phyloP scores from a whole-genome alignment of 2,113 vertebrate species.

The Megaceryle torquata region DNA sequence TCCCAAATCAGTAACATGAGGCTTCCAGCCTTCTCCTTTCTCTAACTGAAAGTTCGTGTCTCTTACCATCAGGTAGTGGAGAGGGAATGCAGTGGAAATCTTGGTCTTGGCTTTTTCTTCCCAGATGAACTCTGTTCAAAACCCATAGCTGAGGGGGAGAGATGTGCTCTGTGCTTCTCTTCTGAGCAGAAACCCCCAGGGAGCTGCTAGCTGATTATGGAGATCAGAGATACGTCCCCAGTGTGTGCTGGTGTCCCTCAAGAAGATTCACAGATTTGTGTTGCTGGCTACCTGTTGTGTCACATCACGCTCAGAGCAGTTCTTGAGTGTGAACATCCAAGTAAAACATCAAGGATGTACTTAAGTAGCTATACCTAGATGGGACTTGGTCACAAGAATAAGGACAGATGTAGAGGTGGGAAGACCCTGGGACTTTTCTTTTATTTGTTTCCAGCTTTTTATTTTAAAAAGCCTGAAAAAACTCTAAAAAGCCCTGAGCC shows the following conservation, averaged over 20 bases:
- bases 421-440: not conserved
- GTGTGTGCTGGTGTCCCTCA: not conserved
- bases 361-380: not conserved
- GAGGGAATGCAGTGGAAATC: not conserved
- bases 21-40: not conserved
- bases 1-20: not conserved
- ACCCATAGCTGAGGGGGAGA: not conserved
- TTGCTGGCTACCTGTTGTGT: not conserved
- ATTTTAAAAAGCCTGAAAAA: not conserved
- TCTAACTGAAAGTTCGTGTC: not conserved
- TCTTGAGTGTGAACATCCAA: not conserved
- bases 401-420: not conserved
- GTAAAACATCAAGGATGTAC: not conserved
- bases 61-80: not conserved
- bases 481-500: not conserved
- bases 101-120: not conserved
- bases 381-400: not conserved
- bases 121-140: not conserved
- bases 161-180: not conserved
- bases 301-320: fast-evolving
- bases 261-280: not conserved
- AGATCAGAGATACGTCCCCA: not conserved
- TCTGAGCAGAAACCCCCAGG: not conserved
- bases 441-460: not conserved
- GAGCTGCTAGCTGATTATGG: not conserved